phyloP scores from a whole-genome alignment of 2,888 invertebrate genomes.

The Metalampra italica region DNA sequence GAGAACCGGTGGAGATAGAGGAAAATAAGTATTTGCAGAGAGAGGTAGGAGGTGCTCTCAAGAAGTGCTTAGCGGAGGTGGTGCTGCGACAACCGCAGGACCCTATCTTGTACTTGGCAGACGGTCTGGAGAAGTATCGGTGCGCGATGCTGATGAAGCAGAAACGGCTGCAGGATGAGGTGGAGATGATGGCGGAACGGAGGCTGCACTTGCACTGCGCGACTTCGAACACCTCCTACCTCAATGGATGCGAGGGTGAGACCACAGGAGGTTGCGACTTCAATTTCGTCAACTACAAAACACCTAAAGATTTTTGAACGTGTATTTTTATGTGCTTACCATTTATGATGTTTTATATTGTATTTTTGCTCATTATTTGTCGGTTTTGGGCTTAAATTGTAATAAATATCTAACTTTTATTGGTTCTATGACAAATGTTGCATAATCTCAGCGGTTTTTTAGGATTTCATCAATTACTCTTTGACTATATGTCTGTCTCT shows the following conservation, averaged over 20 bases:
- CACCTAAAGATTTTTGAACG: not conserved
- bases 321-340: not conserved
- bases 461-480: too few relatives aligned
- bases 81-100: constrained; percentile 36
- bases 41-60: constrained; percentile 31
- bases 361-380: too few relatives aligned
- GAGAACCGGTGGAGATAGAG: constrained; percentile 21
- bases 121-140: constrained; percentile 28
- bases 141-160: constrained; percentile 14
- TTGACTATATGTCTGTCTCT: too few relatives aligned
- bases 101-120: constrained; percentile 35
- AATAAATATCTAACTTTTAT: too few relatives aligned
- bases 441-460: too few relatives aligned
- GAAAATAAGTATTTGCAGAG: constrained; percentile 32
- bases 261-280: not conserved
- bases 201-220: not conserved
- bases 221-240: not conserved
- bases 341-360: too few relatives aligned
- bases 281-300: constrained; percentile 5
- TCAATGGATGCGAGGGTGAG: not conserved
- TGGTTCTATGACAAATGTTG: too few relatives aligned
- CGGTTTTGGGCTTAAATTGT: too few relatives aligned
- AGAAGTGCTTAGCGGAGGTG: constrained; percentile 34
- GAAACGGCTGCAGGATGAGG: constrained; percentile 13
- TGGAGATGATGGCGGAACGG: constrained; percentile 19